These are phyloP conservation scores for Gobius niger DNA, from an alignment of 2,113 vertebrate genomes.

Conservation along the genomic window DNA sequence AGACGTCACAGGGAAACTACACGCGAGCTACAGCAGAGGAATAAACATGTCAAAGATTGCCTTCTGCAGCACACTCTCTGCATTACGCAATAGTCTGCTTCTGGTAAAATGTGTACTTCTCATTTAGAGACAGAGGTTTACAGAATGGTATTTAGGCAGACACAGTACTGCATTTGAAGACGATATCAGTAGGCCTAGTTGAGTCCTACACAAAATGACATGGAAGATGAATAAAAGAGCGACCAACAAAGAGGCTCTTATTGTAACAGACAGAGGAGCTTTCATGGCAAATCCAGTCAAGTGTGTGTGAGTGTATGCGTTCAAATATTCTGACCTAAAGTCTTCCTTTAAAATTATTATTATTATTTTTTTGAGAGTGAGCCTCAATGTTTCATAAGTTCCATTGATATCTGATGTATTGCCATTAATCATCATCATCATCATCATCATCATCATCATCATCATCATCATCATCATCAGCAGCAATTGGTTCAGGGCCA, in stretches of 20 bases:
- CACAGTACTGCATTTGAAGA: conserved; percentile 9
- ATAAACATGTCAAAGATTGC: conserved; percentile 57
- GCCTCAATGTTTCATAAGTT: no score
- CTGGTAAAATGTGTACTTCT: conserved; percentile 35
- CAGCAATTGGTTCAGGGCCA: no score
- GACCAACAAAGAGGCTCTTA: conserved; percentile 48
- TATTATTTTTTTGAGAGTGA: no score
- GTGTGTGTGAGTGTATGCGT: conserved; percentile 12
- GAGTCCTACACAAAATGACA: conserved; percentile 37
- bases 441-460: no score
- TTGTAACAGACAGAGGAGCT: conserved; percentile 49
- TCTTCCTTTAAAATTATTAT: neutral
- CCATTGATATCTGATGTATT: no score
- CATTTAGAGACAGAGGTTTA: conserved; percentile 42
- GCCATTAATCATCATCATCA: neutral
- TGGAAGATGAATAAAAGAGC: conserved; percentile 58
- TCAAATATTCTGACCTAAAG: neutral
- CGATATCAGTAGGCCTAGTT: conserved; percentile 27
- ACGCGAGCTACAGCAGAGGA: conserved; percentile 23
- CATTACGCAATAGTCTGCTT: conserved; percentile 49
- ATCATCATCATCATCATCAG: no score
- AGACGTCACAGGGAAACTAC: conserved; percentile 46
- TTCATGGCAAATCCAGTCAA: conserved; percentile 39
- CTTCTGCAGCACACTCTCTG: conserved; percentile 23
- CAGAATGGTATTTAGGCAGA: conserved; percentile 34